Base-by-base conservation (phyloP, 2,888 invertebrate species). In the Iselma pallidipennis region DNA sequence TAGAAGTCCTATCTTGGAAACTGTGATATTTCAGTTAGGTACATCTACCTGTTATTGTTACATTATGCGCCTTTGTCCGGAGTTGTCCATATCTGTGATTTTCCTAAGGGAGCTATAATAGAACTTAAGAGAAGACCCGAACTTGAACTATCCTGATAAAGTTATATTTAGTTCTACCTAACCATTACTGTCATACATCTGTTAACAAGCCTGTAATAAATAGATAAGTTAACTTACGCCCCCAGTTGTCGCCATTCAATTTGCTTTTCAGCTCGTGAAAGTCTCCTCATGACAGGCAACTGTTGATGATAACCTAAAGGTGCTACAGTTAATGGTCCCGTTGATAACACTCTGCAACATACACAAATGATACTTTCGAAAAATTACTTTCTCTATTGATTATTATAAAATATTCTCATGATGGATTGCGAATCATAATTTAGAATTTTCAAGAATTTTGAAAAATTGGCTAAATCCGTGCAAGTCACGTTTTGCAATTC, bases 231-330 rank as follows among this genome's bases (percentile, higher is more conserved):
- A 55, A 88, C 89, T 88, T 78, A 90, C 90, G 89, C 87, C 82
- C 89, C 89, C 59, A 89, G 85, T 69, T 87, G 84, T 72, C 87
- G 86, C 84, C 87, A 86, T 77, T 83, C 87, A 71, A 84, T 87
- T 80, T 77, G 83, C 68, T 87, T 82, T 66, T 87, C 78, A 71
- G 83, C 76, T 74, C 83, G 78, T 63, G 88, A 84, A 64, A 87
- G 80, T 59, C 85, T 80, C 58, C 89, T 82, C 45, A 84, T 81
- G 1, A 88, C 85, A 4, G 88, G 87, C 71, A 87, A 82, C 6
- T 85, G 84, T 64, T 82, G 83, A 51, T 81, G 77, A 78, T 83
- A 89, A 73, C 82, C 83, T 78, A 85, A 82, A 2, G 86, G 85
- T 59, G 87, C 85, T 28, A 87, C 80, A 0, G 85, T 84, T 74